These are phyloP conservation scores for Squalus acanthias DNA, from an alignment of 2,797 vertebrate genomes.

Conservation along the genomic window DNA sequence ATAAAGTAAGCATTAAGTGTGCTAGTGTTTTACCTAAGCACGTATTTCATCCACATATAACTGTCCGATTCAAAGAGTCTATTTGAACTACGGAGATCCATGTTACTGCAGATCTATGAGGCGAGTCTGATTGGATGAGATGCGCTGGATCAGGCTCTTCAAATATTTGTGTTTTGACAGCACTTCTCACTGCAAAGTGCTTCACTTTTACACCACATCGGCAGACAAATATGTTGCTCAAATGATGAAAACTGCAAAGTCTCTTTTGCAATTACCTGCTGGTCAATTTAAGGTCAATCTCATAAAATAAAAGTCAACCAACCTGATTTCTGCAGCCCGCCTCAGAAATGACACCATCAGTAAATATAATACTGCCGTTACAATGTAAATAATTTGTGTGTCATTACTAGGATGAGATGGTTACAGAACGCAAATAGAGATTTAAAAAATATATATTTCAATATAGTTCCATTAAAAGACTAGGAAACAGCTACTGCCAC, in stretches of 20 bases:
- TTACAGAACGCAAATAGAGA: neutral
- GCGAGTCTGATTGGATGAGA: constrained; percentile 18
- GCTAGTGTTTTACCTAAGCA: neutral
- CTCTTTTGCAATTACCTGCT: constrained; percentile 26
- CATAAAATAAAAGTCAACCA: constrained; percentile 25
- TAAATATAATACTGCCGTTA: neutral
- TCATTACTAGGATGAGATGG: neutral
- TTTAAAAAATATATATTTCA: neutral
- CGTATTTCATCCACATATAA: neutral
- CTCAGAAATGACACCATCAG: neutral
- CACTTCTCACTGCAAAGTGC: constrained; percentile 20
- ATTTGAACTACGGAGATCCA: neutral
- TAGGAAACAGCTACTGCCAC: neutral
- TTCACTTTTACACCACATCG: neutral
- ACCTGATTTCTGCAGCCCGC: neutral
- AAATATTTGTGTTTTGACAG: constrained; percentile 27
- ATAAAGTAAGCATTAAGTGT: neutral
- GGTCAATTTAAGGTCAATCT: constrained; percentile 35
- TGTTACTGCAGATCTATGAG: neutral
- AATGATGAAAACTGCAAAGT: neutral
- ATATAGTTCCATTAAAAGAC: neutral
- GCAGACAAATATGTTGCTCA: constrained; percentile 19
- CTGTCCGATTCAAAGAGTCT: neutral
- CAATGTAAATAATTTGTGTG: constrained; percentile 2
- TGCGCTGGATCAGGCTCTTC: neutral